Evolutionary conservation across 1,140 invertebrate genomes (phyloP), one percentile per base, ranked within the genome.

Genomic region (Hypsibius dujardini): DNA sequence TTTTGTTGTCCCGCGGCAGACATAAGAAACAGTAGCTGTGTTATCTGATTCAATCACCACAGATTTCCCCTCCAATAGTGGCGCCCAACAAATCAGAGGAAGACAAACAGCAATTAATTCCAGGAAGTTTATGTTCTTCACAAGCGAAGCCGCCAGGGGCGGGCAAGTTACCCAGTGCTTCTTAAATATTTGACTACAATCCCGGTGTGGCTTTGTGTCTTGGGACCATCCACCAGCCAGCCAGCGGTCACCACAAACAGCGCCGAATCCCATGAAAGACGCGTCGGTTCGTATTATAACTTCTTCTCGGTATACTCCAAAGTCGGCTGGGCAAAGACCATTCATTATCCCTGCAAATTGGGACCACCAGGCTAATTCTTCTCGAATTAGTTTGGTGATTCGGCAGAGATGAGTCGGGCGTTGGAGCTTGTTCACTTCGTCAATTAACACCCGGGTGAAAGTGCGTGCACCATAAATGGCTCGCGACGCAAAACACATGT

Each of bases 391-490:
- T 42, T 12, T 42, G 12, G 62, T 67, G 12, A 67, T 12, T 7
- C 62, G 62, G 45, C 12, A 42, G 12, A 7, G 62, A 42, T 15
- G 42, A 15, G 12, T 7, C 7, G 62, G 62, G 12, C 42, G 62
- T 15, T 67, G 3, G 42, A 67, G 62, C 42, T 12, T 67, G 3
- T 15, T 67, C 3, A 42, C 12, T 3, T 12, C 62, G 42, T 67
- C 62, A 15, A 67, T 67, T 7, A 67, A 67, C 3, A 67, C 45
- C 3, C 62, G 62, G 62, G 62, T 67, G 45, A 67, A 67, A 7
- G 62, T 67, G 12, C 62, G 12, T 15, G 62, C 62, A 7, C 62
- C 62, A 45, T 67, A 67, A 45, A 67, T 67, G 12, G 62, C 62
- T 3, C 42, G 12, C 7, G 62, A 12, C 45, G 62, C 62, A 67